Conservation (phyloP, 1,140 invertebrate species). For the Paracyclopina nana region DNA sequence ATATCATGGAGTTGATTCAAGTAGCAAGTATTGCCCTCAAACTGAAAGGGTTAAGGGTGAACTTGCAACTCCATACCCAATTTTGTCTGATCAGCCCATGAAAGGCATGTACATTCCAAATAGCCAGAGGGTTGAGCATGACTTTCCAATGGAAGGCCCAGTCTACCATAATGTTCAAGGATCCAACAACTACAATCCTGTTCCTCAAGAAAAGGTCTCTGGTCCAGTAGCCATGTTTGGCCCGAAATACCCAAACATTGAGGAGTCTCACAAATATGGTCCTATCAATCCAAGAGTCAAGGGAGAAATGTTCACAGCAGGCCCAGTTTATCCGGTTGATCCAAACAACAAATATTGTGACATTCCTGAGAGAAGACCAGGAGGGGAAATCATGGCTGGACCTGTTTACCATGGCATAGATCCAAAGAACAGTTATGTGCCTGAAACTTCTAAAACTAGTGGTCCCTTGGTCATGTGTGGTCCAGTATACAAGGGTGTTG, state of each 20-base stretch:
- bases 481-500: constrained; percentile 10
- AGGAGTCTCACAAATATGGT: constrained; percentile 4
- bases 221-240: constrained; percentile 9
- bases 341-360: background rate
- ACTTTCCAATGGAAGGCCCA: constrained; percentile 7
- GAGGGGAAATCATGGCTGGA: constrained; percentile 8
- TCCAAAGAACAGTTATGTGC: constrained; percentile 2
- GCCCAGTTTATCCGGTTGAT: constrained; percentile 14
- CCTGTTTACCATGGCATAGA: constrained; percentile 5
- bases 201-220: background rate
- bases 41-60: constrained; percentile 1
- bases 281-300: constrained; percentile 1
- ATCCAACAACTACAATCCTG: background rate
- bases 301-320: background rate
- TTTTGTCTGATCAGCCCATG: too few relatives aligned
- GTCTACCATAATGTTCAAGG: constrained; percentile 9
- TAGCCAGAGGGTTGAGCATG: background rate
- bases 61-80: too few relatives aligned
- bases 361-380: background rate
- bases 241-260: background rate
- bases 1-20: constrained; percentile 14
- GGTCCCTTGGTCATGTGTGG: constrained; percentile 1
- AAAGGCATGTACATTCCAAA: constrained; percentile 6
- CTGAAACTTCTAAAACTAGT: background rate
- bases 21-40: background rate